Evolutionary conservation across 2,888 invertebrate species (phyloP), one percentile per base, ranked within the genome.

Genomic region (Andricus quercusramuli): DNA sequence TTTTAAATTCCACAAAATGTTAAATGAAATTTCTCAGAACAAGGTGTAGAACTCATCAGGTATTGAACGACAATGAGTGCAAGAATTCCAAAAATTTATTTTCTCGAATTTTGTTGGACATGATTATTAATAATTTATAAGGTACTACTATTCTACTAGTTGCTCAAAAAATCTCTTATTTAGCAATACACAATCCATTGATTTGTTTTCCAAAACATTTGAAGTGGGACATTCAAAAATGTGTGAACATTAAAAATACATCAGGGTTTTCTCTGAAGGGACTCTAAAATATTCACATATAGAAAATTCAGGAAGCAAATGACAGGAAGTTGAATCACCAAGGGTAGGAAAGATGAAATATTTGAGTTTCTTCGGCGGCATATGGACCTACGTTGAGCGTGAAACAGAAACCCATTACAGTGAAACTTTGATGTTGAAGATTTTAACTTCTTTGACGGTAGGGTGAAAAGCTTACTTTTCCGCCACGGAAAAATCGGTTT

Each of bases 361-460:
- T 65, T 13, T 6, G 20, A 29, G 15, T 65, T 20, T 65, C 15
- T 32, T n/a, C 3, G 32, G 20, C 29, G 4, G 32, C 32, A 17
- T 32, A 65, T 32, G 20, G 15, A 47, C 11, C 29, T 13, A 9
- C 15, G 20, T 56, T 74, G 32, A 51, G 32, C n/a, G 32, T 74
- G 5, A 56, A 74, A 74, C 11, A 47, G 74, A 83, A 85, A 68
- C 62, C 74, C 83, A 80, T 85, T 82, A 83, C 78, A 80, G 78
- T 77, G 70, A 85, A 70, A 85, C 80, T 85, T 83, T 83, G 83
- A 81, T 78, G 83, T 78, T 81, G 82, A 82, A 81, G 80, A 82
- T 83, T 85, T 82, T 79, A 85, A 83, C 80, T 84, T 84, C 83
- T 82, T 79, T 80, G 77, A 82, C 80, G 79, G 32, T 78, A 76